phyloP scores from a whole-genome alignment of 2,797 vertebrate genomes.

The Salarias fasciatus region DNA sequence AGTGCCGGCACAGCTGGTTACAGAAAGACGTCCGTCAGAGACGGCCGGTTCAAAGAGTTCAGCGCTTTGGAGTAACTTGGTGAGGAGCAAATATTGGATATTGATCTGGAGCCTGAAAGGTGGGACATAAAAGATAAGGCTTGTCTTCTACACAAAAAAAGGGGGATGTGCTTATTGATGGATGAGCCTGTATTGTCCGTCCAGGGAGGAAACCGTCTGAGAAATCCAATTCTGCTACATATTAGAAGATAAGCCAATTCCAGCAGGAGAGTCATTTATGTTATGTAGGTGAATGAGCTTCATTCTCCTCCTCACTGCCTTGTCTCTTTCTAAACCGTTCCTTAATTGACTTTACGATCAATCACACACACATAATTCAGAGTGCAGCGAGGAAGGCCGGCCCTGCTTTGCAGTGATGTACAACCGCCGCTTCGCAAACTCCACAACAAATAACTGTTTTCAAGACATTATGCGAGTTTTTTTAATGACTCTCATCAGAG shows the following conservation, averaged over 20 bases:
- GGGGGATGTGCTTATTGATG: slow-evolving; percentile 47
- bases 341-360: slow-evolving; percentile 64
- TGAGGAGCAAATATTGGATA: slow-evolving; percentile 43
- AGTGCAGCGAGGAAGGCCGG: slow-evolving; percentile 1
- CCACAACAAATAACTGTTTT: slow-evolving; percentile 7
- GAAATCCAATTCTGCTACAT: slow-evolving; percentile 69
- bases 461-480: slow-evolving; percentile 15
- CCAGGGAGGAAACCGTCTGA: slow-evolving; percentile 59
- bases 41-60: slow-evolving; percentile 24
- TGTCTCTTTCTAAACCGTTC: slow-evolving; percentile 58
- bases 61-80: slow-evolving; percentile 16
- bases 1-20: slow-evolving; percentile 50
- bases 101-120: slow-evolving; percentile 52
- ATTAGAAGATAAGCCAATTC: slow-evolving; percentile 62
- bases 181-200: slow-evolving; percentile 46
- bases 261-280: slow-evolving; percentile 49
- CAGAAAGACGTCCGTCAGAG: slow-evolving; percentile 35
- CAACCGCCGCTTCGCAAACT: slow-evolving; percentile 7
- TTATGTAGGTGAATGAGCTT: slow-evolving; percentile 62
- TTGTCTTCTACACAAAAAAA: slow-evolving; percentile 39
- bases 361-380: slow-evolving; percentile 12
- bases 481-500: neutral
- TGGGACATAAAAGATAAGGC: slow-evolving; percentile 35
- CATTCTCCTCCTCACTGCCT: slow-evolving; percentile 47
- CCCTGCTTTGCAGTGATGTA: slow-evolving; percentile 15